These are phyloP conservation scores for Meganola albula DNA, from an alignment of 2,888 invertebrate species.

Conservation along the genomic window DNA sequence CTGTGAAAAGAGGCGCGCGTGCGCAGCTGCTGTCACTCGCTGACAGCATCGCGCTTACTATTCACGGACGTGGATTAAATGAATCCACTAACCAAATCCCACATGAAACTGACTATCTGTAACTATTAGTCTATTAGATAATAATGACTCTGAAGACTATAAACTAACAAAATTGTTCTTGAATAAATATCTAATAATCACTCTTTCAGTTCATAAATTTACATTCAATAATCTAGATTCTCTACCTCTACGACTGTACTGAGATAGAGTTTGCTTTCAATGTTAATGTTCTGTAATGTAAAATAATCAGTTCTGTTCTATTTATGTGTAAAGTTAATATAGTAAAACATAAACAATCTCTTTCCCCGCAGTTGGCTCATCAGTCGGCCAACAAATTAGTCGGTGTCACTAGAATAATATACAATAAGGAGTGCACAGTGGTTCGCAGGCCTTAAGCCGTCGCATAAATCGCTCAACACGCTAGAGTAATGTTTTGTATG, in stretches of 20 bases:
- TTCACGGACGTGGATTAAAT: constrained; percentile 49
- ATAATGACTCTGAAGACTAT: too few species aligned
- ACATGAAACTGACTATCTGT: constrained; percentile 42
- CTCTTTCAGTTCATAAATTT: too few species aligned
- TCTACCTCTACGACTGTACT: too few species aligned
- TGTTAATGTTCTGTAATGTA: too few species aligned
- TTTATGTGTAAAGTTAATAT: constrained; percentile 49
- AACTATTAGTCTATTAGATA: constrained; percentile 33
- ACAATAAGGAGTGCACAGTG: constrained; percentile 65
- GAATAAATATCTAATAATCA: constrained; percentile 5
- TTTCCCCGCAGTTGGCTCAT: constrained; percentile 66
- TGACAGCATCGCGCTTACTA: constrained; percentile 40
- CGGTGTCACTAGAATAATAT: constrained; percentile 76
- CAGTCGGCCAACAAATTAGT: constrained; percentile 76
- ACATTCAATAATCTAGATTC: too few species aligned
- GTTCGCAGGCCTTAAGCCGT: constrained; percentile 53
- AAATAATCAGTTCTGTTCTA: constrained; percentile 33
- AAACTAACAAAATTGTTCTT: constrained; percentile 22
- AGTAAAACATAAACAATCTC: constrained; percentile 63
- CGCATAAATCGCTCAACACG: constrained; percentile 75
- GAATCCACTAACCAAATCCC: constrained; percentile 57
- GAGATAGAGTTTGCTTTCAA: too few species aligned
- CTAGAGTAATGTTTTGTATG: constrained; percentile 75
- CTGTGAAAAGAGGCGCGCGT: constrained; percentile 50
- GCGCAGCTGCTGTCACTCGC: constrained; percentile 42